These are phyloP conservation scores for Leucophora obtusa DNA, from an alignment of 2,888 invertebrate genomes.

Conservation along the genomic window DNA sequence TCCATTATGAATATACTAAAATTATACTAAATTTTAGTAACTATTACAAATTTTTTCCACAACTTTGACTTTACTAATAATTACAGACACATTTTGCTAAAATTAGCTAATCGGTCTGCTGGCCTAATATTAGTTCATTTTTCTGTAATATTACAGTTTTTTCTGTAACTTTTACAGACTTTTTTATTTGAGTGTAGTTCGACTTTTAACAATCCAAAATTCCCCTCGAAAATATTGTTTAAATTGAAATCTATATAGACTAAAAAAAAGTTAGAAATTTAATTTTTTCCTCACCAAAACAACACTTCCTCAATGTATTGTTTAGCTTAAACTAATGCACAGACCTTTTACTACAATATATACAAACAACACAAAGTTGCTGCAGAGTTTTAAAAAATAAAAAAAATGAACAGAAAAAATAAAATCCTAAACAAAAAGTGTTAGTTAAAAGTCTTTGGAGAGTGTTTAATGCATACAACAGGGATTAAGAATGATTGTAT, in stretches of 20 bases:
- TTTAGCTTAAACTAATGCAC: constrained; percentile 19
- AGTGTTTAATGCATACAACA: constrained; percentile 10
- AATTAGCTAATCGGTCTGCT: too few species aligned
- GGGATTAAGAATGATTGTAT: constrained; percentile 47
- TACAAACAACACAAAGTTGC: too few species aligned
- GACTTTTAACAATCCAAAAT: neutral
- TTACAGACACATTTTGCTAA: too few species aligned
- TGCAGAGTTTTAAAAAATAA: neutral
- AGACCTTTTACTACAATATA: neutral
- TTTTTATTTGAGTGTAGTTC: too few species aligned
- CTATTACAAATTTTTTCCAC: too few species aligned
- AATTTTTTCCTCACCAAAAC: neutral
- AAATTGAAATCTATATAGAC: neutral
- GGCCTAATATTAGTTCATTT: too few species aligned
- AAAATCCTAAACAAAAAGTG: neutral
- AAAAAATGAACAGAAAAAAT: neutral
- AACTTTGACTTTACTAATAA: too few species aligned
- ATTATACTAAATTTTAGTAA: too few species aligned
- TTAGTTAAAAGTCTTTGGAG: constrained; percentile 13
- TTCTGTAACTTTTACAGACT: too few species aligned
- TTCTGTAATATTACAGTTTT: too few species aligned
- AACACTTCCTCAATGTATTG: constrained; percentile 13
- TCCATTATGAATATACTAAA: too few species aligned
- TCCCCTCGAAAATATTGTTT: neutral
- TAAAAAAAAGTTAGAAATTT: neutral